Conservation (phyloP, 2,888 invertebrate species). For the Hirtodrosophila cameraria region DNA sequence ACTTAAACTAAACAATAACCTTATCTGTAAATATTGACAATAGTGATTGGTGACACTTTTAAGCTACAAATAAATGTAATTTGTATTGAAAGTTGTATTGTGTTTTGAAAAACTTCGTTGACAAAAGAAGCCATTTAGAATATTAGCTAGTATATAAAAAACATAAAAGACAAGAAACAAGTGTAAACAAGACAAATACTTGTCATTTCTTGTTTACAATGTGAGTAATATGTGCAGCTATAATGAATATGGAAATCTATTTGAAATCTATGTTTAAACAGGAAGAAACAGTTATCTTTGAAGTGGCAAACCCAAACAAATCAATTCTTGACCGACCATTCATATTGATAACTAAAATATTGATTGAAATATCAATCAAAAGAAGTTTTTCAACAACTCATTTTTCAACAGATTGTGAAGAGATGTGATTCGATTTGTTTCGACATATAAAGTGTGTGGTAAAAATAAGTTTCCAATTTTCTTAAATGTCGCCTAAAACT, state of each 20-base stretch:
- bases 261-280: neutral
- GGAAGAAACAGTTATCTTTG: neutral
- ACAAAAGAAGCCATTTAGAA: constrained; percentile 37
- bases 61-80: constrained; percentile 40
- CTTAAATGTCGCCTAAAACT: too few relatives aligned
- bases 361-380: too few relatives aligned
- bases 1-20: constrained; percentile 17
- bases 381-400: too few relatives aligned
- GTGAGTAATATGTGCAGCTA: neutral
- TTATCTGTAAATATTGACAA: constrained; percentile 42
- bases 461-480: too few relatives aligned
- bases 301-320: neutral
- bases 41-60: constrained; percentile 9
- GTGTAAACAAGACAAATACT: constrained; percentile 32
- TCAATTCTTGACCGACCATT: too few relatives aligned
- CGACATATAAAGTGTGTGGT: too few relatives aligned
- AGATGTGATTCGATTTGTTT: too few relatives aligned
- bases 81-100: constrained; percentile 29
- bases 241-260: too few relatives aligned
- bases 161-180: constrained; percentile 30
- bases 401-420: too few relatives aligned
- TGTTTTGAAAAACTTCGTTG: constrained; percentile 12
- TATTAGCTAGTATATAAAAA: constrained; percentile 29
- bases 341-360: too few relatives aligned
- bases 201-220: constrained; percentile 11